These are phyloP conservation scores for Crioceris asparagi DNA, from an alignment of 2,888 invertebrate species.

Conservation along the genomic window DNA sequence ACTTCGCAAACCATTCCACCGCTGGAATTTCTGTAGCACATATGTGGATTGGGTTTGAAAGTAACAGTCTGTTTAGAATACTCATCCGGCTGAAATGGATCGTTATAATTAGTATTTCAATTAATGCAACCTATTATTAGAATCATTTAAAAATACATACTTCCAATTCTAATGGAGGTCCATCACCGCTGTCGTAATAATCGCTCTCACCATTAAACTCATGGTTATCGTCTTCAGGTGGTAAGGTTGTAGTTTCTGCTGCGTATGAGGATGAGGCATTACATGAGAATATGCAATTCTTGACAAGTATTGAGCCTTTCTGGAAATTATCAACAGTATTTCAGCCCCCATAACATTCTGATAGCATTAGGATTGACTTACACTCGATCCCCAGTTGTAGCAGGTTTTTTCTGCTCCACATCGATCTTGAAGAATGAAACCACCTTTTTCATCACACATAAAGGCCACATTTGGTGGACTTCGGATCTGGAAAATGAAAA, in stretches of 20 bases:
- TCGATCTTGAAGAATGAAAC: constrained; percentile 61
- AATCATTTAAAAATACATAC: too few relatives aligned
- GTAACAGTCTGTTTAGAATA: constrained; percentile 8
- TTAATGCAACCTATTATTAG: too few relatives aligned
- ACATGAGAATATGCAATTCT: constrained; percentile 63
- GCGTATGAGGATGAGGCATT: constrained; percentile 24
- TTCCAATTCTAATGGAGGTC: constrained; percentile 9
- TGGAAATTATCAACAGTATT: constrained; percentile 29
- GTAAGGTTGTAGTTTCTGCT: constrained; percentile 13
- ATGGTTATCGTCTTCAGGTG: constrained; percentile 5
- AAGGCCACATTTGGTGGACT: constrained; percentile 60
- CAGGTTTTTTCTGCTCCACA: constrained; percentile 58
- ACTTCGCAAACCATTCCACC: constrained; percentile 45
- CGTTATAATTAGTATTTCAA: too few relatives aligned
- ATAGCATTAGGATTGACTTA: constrained; percentile 14
- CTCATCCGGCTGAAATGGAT: too few relatives aligned
- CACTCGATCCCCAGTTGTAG: constrained; percentile 46
- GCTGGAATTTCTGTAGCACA: constrained; percentile 40
- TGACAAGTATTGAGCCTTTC: constrained; percentile 53
- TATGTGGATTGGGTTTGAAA: constrained; percentile 40
- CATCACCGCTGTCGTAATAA: constrained; percentile 34
- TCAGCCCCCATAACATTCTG: neutral
- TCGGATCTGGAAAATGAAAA: constrained; percentile 38
- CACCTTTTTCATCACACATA: constrained; percentile 59
- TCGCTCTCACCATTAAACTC: constrained; percentile 19